Conservation (phyloP, 2,888 invertebrate genomes). For the Tipula vernalis region DNA sequence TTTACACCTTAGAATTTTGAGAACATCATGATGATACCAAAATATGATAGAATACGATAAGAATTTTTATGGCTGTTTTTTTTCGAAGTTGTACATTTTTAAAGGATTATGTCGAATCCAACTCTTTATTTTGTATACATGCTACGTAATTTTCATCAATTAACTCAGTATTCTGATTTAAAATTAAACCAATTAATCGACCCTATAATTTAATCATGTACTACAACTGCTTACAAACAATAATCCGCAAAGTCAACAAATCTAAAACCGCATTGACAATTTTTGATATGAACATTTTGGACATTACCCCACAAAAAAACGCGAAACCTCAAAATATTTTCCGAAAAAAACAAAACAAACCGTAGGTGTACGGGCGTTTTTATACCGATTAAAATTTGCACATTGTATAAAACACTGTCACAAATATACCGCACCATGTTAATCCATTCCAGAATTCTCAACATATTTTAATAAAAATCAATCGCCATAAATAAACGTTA, state of each 20-base stretch:
- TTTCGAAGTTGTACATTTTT: background rate
- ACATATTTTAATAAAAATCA: background rate
- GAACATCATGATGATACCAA: background rate
- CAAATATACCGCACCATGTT: background rate
- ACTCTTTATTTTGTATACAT: background rate
- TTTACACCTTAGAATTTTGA: background rate
- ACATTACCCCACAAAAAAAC: background rate
- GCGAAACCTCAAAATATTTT: background rate
- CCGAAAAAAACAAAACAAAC: background rate
- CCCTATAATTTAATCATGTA: too few species aligned
- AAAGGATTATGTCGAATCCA: background rate
- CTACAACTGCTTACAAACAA: background rate
- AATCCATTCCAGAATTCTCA: background rate
- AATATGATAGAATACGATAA: background rate
- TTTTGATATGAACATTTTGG: background rate
- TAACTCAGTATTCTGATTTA: background rate
- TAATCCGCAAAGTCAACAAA: background rate
- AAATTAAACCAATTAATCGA: background rate
- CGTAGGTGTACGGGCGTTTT: too few species aligned
- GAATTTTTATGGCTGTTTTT: background rate
- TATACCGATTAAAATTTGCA: background rate
- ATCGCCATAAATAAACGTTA: background rate
- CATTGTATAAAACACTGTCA: background rate
- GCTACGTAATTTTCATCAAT: background rate
- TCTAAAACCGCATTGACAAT: background rate